Evolutionary conservation across 53 echinoderm and acorn worm species (phyloP).

Genomic region (Henricia sp.): DNA sequence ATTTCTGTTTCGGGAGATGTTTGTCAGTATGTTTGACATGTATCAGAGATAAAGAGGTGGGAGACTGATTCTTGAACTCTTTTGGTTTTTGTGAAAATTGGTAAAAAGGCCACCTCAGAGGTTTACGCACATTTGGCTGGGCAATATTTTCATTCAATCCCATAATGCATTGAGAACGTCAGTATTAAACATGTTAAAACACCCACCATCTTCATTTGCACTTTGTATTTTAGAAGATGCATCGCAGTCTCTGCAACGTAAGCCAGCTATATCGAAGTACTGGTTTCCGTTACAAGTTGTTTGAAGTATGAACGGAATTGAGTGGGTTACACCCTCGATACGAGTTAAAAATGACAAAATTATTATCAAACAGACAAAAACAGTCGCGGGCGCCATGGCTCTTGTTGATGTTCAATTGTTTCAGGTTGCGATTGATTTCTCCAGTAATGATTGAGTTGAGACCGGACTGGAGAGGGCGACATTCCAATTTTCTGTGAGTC

Average conservation of each 20-base stretch:
- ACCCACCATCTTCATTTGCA: constrained; percentile 60
- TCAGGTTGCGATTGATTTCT: too few species aligned
- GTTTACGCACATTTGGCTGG: neutral
- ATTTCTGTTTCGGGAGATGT: neutral
- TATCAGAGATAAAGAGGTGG: neutral
- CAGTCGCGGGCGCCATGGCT: too few species aligned
- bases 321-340: constrained; percentile 39
- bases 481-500: too few species aligned
- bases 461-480: too few species aligned
- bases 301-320: constrained; percentile 21
- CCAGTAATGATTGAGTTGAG: too few species aligned
- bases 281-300: constrained; percentile 22
- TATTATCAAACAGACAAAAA: neutral
- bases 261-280: constrained; percentile 62
- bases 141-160: neutral
- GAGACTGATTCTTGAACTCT: neutral
- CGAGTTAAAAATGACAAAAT: constrained; percentile 4
- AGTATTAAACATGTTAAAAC: neutral
- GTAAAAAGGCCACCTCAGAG: too few species aligned
- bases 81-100: too few species aligned
- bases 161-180: neutral
- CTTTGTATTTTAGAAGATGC: constrained; percentile 4
- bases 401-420: too few species aligned
- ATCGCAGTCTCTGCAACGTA: constrained; percentile 57
- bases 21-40: neutral